Percentiles rank a stretch among this genome's conserved stretches.
Evolutionary conservation across 2,797 vertebrate genomes (phyloP).

Genomic region (Lates japonicus): DNA sequence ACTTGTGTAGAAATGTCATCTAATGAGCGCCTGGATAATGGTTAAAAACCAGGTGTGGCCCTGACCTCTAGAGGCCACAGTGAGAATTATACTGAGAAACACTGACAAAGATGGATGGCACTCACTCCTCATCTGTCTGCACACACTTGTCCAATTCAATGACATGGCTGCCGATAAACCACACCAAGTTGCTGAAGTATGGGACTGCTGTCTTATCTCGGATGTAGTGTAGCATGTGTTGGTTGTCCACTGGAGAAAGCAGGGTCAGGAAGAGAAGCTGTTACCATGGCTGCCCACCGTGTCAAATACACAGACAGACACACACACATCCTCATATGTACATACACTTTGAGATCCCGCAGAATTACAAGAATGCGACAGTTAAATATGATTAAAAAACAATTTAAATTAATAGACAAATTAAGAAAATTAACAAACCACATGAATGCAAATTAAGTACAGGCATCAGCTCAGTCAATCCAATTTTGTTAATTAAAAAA

Average conservation of each 20-base stretch:
- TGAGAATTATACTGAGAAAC: background rate
- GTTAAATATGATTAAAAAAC: constrained; percentile 17
- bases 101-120: background rate
- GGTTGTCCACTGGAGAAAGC: constrained; percentile 93
- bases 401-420: constrained; percentile 10
- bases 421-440: constrained; percentile 34
- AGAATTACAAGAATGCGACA: constrained; percentile 21
- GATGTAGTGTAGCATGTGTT: constrained; percentile 99
- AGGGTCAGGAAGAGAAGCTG: constrained; percentile 28
- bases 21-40: background rate
- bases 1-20: background rate
- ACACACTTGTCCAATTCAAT: constrained; percentile 99
- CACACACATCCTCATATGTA: background rate
- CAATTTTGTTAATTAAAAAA: background rate
- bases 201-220: constrained; percentile 98
- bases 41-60: constrained; percentile 19
- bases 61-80: constrained; percentile 71
- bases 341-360: constrained; percentile 3
- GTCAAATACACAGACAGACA: background rate
- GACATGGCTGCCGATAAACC: constrained; percentile 99
- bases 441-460: constrained; percentile 16
- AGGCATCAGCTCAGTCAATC: background rate
- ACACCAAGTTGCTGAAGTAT: constrained; percentile 99
- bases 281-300: constrained; percentile 14
- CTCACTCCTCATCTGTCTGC: constrained; percentile 99